Conservation (phyloP, 2,113 vertebrate species). For the Pedetes capensis region DNA sequence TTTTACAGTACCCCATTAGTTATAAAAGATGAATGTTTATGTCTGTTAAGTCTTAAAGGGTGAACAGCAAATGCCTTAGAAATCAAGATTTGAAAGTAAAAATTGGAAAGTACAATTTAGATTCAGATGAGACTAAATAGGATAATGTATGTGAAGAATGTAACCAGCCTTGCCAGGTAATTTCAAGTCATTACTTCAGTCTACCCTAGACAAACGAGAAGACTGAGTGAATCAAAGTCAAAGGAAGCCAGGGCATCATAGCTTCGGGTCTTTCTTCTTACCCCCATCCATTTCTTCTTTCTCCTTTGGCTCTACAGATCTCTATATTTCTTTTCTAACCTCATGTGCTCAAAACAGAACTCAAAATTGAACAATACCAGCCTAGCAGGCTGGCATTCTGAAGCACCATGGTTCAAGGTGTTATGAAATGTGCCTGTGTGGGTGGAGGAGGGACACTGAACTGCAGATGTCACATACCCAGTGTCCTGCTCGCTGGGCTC, state of each 20-base stretch:
- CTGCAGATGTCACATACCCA: too few species aligned
- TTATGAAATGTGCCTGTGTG: background rate
- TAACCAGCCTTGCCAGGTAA: background rate
- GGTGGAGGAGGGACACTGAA: background rate
- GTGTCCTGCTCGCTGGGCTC: background rate
- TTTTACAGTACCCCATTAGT: background rate
- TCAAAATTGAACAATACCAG: background rate
- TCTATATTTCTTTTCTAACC: background rate
- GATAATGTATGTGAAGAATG: background rate
- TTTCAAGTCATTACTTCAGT: background rate
- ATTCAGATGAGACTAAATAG: background rate
- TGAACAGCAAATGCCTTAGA: constrained; percentile 2
- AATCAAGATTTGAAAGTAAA: constrained; percentile 7
- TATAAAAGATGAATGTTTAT: background rate
- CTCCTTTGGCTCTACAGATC: background rate
- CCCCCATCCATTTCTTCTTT: background rate
- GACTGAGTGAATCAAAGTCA: background rate
- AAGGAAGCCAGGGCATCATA: background rate
- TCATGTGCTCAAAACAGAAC: background rate
- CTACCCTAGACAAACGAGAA: background rate
- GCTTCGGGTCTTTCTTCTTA: background rate
- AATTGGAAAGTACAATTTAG: background rate
- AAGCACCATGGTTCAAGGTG: too few species aligned
- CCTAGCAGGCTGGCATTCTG: background rate
- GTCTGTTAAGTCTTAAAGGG: background rate